Base-by-base conservation (phyloP, 2,113 vertebrate genomes). In the Dasyurus viverrinus region DNA sequence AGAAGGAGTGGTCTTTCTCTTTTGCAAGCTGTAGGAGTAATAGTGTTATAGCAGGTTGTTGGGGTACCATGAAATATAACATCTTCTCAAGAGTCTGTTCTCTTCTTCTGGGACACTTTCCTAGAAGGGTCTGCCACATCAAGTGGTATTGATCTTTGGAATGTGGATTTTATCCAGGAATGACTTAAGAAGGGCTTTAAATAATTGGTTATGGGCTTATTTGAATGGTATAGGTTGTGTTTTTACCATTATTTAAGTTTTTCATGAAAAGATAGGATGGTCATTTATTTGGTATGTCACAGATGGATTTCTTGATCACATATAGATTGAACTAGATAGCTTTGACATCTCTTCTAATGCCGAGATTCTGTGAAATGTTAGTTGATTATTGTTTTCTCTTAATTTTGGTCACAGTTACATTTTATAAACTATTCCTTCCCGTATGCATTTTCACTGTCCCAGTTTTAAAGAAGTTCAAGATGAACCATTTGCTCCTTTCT, bases 171-270 rank as follows among this genome's bases (percentile, higher is more conserved):
- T 30, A n/a, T 36, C 25, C 27, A 53, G 7, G 23, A 10, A 27
- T 76, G 8, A 46, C 46, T 90, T 46, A 94, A 94, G 68, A 89
- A 89, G 91, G 52, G 50, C 60, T 26, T 92, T 10, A 9, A 90
- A 50, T 92, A 50, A 68, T 26, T 96, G 57, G 8, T n/a, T 95
- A 92, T 93, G 55, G 55, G 57, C 22, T 60, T 89, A 50, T 94
- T 54, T 92, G 42, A 52, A 46, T 27, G 22, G 16, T n/a, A 84
- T 42, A 42, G n/a, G 16, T 42, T 84, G 7, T 84, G 68, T 0
- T 84, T 84, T 42, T 84, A n/a, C n/a, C 16, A 42, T 22, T 84
- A 84, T 84, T 42, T 7, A 84, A 84, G 36, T 19, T 22, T n/a
- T 84, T 84, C 36, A 84, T 42, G 68, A 7, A 84, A 84, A 84